A percentile compares a stretch with the other conserved stretches of the same genome.
These are phyloP conservation scores for Mechanitis mazaeus DNA, from an alignment of 2,888 invertebrate genomes.

Conservation along the genomic window DNA sequence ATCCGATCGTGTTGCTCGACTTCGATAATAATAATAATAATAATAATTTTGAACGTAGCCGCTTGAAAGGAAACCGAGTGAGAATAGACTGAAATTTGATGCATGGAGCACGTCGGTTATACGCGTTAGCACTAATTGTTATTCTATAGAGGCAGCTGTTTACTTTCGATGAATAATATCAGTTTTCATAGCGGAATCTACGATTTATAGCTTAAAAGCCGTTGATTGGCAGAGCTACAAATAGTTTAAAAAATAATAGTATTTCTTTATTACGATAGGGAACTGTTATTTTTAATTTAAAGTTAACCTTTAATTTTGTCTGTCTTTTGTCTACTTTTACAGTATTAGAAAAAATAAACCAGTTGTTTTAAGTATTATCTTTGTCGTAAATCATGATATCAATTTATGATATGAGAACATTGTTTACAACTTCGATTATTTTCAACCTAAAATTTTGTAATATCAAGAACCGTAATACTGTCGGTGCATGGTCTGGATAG, in stretches of 20 bases:
- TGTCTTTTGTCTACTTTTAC: no score
- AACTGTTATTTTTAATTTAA: no score
- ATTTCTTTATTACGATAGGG: no score
- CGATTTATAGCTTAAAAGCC: constrained; percentile 26
- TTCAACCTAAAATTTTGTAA: background rate
- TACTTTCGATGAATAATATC: constrained; percentile 71
- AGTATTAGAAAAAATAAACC: no score
- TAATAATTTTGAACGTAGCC: constrained; percentile 71
- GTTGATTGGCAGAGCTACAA: background rate
- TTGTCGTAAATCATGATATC: no score
- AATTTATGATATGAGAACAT: no score
- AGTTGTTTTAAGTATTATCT: no score
- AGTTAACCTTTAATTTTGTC: no score
- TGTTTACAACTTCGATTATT: no score
- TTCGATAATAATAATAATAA: constrained; percentile 56
- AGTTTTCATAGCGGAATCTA: constrained; percentile 53
- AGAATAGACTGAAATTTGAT: constrained; percentile 74
- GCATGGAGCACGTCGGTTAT: constrained; percentile 58
- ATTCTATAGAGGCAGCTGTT: constrained; percentile 69
- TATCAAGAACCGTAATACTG: constrained; percentile 15
- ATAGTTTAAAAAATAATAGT: no score
- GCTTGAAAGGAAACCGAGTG: constrained; percentile 69
- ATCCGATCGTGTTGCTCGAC: constrained; percentile 57
- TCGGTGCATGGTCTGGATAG: constrained; percentile 21
- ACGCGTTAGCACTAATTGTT: constrained; percentile 64